Percentiles rank a stretch among this genome's conserved stretches.
These are phyloP conservation scores for Pseudomyrmex flavicornis DNA, from an alignment of 1,140 invertebrate genomes.

Conservation along the genomic window DNA sequence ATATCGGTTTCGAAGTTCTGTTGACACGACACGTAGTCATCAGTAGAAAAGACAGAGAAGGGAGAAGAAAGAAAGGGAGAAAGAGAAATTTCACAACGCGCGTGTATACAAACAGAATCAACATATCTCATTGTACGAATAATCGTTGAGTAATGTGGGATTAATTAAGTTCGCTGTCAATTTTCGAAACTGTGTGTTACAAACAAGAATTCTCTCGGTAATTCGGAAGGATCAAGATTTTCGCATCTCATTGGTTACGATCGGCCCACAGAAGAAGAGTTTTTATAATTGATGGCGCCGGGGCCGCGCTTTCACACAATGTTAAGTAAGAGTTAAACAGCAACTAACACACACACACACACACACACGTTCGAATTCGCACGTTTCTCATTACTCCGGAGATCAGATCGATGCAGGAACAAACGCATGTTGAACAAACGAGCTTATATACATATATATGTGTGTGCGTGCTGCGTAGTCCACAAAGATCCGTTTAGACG, in stretches of 20 bases:
- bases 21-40: constrained; percentile 12
- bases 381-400: too few relatives aligned
- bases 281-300: neutral
- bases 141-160: neutral
- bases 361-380: too few relatives aligned
- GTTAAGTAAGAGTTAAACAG: too few relatives aligned
- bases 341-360: too few relatives aligned
- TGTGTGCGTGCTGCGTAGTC: neutral
- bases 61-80: neutral
- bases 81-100: constrained; percentile 16
- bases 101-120: constrained; percentile 11
- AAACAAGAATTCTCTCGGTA: neutral
- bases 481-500: neutral
- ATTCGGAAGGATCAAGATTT: neutral
- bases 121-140: neutral
- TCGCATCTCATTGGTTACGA: constrained; percentile 1
- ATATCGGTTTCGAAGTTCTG: neutral
- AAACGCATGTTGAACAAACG: neutral
- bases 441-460: neutral
- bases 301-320: neutral
- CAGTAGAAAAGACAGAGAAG: constrained; percentile 24
- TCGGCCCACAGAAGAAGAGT: neutral
- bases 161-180: constrained; percentile 7
- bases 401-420: neutral
- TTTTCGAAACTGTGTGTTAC: neutral